These are phyloP conservation scores for Halictus rubicundus DNA, from an alignment of 1,140 invertebrate genomes.

Conservation along the genomic window DNA sequence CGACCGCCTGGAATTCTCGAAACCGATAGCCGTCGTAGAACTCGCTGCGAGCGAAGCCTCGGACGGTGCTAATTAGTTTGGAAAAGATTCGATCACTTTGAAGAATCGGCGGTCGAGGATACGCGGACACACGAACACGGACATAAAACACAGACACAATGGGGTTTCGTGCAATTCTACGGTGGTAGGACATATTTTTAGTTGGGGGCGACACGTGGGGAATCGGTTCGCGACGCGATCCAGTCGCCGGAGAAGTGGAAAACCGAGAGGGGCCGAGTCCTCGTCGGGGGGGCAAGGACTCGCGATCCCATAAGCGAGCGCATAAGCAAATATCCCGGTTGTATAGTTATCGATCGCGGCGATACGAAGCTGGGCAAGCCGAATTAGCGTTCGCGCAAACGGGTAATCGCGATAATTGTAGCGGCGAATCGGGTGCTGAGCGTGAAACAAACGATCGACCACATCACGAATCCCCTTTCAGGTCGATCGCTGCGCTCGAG, in stretches of 20 bases:
- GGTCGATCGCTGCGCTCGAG: no score
- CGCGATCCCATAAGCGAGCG: not conserved
- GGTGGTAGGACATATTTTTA: constrained; percentile 51
- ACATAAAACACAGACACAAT: constrained; percentile 31
- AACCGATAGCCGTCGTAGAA: no score
- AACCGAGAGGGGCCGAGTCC: no score
- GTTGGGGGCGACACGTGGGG: not conserved
- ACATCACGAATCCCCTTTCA: not conserved
- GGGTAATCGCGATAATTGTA: constrained; percentile 2
- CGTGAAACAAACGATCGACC: not conserved
- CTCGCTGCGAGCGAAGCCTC: no score
- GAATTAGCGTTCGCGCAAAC: constrained; percentile 16
- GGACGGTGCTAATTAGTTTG: no score
- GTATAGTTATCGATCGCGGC: not conserved
- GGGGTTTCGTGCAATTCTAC: constrained; percentile 69
- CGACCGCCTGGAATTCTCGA: no score
- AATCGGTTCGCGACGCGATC: constrained; percentile 3
- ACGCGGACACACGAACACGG: constrained; percentile 10
- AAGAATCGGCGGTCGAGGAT: not conserved
- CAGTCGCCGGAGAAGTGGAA: not conserved
- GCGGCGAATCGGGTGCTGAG: constrained; percentile 4
- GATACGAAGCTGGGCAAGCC: not conserved
- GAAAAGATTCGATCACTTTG: no score
- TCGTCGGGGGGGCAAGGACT: not conserved
- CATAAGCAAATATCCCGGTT: constrained; percentile 1